phyloP scores from a whole-genome alignment of 2,888 invertebrate genomes.

The Adela reaumurella region DNA sequence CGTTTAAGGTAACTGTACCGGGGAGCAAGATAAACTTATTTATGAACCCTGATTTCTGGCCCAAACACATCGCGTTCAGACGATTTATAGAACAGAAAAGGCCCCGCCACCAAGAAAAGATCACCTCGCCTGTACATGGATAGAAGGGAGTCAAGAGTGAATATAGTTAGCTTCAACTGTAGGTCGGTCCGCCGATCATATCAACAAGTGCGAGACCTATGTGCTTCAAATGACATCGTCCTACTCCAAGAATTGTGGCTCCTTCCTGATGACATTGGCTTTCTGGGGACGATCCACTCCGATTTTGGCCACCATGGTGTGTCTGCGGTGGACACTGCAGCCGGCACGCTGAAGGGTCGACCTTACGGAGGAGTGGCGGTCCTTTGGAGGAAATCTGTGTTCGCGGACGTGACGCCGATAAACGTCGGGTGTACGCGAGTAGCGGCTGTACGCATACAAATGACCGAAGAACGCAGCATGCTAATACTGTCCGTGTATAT shows the following conservation, averaged over 20 bases:
- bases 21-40: too few species aligned
- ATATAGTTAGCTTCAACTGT: conserved; percentile 14
- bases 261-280: conserved; percentile 1
- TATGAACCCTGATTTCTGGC: too few species aligned
- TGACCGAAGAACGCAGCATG: conserved; percentile 6
- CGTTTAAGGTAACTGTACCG: background rate
- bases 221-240: conserved; percentile 9
- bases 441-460: conserved; percentile 9
- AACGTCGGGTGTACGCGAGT: conserved; percentile 11
- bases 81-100: too few species aligned
- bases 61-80: too few species aligned
- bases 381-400: conserved; percentile 9
- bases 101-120: too few species aligned
- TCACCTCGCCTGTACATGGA: too few species aligned
- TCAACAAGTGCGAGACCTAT: conserved; percentile 11
- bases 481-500: conserved; percentile 15
- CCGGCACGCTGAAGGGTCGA: background rate
- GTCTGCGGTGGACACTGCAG: conserved; percentile 2
- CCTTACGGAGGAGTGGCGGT: conserved; percentile 11
- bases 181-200: conserved; percentile 13
- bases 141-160: too few species aligned
- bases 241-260: conserved; percentile 13
- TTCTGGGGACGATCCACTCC: background rate
- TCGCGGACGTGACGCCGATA: conserved; percentile 5
- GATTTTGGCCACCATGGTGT: background rate